phyloP scores from a whole-genome alignment of 1,140 invertebrate genomes.

The Drepana arcuata region DNA sequence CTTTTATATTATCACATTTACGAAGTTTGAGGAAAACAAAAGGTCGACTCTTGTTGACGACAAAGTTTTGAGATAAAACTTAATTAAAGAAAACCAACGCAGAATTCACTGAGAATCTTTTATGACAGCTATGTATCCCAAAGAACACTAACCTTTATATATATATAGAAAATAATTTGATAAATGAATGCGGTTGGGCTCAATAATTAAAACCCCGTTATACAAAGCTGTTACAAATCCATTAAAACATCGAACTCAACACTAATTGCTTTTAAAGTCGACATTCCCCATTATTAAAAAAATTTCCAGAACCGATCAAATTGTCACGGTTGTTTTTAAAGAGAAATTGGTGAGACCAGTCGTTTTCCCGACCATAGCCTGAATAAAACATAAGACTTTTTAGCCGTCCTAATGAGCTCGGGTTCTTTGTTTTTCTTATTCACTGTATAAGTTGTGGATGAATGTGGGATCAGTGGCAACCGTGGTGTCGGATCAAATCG shows the following conservation, averaged over 20 bases:
- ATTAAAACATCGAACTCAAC: slow-evolving; percentile 12
- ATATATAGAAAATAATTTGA: no score
- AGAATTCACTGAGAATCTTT: no score
- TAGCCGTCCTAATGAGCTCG: slow-evolving; percentile 55
- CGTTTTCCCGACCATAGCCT: slow-evolving; percentile 38
- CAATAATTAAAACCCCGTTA: no score
- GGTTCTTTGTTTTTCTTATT: slow-evolving; percentile 55
- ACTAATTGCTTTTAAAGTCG: slow-evolving; percentile 29
- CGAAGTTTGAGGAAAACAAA: no score
- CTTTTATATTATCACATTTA: no score
- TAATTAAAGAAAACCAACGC: no score
- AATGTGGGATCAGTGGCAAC: slow-evolving; percentile 45
- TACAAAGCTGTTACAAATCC: slow-evolving; percentile 7
- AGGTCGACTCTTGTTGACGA: no score
- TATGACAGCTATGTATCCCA: no score
- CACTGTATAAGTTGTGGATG: slow-evolving; percentile 64
- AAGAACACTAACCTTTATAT: no score
- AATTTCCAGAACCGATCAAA: slow-evolving; percentile 48
- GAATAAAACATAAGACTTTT: slow-evolving; percentile 69
- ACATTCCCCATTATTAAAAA: slow-evolving; percentile 33
- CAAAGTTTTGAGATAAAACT: no score
- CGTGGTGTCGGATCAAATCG: slow-evolving; percentile 53
- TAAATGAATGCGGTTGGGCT: no score
- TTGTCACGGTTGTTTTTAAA: slow-evolving; percentile 64
- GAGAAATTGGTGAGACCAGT: slow-evolving; percentile 61